phyloP scores from a whole-genome alignment of 2,113 vertebrate species.

The Oenanthe melanoleuca region DNA sequence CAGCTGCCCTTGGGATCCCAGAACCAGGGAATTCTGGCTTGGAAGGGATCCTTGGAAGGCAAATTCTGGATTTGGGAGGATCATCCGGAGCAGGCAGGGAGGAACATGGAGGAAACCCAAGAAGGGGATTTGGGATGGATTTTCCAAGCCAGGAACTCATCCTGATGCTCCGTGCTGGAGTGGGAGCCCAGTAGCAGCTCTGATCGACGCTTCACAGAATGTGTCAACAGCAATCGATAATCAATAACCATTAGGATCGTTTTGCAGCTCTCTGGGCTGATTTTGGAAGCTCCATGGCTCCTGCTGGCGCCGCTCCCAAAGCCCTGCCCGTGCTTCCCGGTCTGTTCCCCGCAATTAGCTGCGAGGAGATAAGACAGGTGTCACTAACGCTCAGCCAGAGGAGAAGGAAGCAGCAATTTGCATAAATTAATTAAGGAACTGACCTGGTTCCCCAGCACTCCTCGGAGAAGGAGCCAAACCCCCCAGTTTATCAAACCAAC shows the following conservation, averaged over 20 bases:
- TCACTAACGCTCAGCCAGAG: not conserved
- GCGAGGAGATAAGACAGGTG: constrained; percentile 40
- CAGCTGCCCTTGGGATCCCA: too few relatives aligned
- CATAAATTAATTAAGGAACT: constrained; percentile 64
- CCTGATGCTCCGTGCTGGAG: accelerated
- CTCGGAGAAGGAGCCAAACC: not conserved
- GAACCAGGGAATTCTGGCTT: not conserved
- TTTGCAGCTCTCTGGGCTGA: not conserved
- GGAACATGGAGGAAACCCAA: not conserved
- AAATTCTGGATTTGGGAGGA: not conserved
- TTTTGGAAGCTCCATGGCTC: accelerated
- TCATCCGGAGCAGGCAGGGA: not conserved
- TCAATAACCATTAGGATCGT: accelerated
- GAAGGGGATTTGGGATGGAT: not conserved
- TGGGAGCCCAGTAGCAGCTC: not conserved
- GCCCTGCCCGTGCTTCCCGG: not conserved
- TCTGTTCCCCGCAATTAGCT: not conserved
- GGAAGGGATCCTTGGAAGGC: not conserved
- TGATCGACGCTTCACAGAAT: not conserved
- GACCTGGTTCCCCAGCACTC: constrained; percentile 16
- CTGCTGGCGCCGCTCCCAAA: not conserved
- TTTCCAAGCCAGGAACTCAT: not conserved
- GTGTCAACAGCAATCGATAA: not conserved
- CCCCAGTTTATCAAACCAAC: constrained; percentile 7
- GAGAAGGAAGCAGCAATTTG: constrained; percentile 49